phyloP scores from a whole-genome alignment of 2,888 invertebrate species.

The Mycalesis mineus region DNA sequence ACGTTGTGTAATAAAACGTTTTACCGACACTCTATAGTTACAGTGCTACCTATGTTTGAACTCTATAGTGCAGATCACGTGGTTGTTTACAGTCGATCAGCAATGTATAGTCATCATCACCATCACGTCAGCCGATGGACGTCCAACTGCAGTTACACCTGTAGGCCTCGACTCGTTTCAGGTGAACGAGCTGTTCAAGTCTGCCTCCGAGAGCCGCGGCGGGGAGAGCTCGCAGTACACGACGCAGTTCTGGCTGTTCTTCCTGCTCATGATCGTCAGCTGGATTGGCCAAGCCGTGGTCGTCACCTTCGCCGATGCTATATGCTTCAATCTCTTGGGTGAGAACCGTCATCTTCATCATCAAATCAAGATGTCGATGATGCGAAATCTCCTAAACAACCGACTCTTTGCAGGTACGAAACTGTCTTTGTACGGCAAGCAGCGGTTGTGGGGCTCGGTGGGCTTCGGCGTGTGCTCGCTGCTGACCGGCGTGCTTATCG shows the following conservation, averaged over 20 bases:
- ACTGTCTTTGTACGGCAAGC: slow-evolving; percentile 88
- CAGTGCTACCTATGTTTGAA: too few relatives aligned
- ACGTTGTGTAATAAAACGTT: too few relatives aligned
- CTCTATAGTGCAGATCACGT: too few relatives aligned
- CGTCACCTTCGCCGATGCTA: slow-evolving; percentile 92
- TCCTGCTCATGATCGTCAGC: slow-evolving; percentile 84
- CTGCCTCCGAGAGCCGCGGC: slow-evolving; percentile 47
- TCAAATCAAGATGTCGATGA: too few relatives aligned
- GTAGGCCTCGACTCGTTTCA: too few relatives aligned
- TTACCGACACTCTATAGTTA: too few relatives aligned
- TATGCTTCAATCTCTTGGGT: slow-evolving; percentile 91
- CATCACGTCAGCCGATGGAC: too few relatives aligned
- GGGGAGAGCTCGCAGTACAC: slow-evolving; percentile 50
- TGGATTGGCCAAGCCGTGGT: slow-evolving; percentile 92
- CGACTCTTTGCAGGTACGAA: slow-evolving; percentile 76
- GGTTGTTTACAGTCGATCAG: too few relatives aligned
- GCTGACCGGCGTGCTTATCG: slow-evolving; percentile 87
- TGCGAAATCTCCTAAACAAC: too few relatives aligned
- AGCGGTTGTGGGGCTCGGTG: slow-evolving; percentile 91
- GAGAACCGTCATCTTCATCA: slow-evolving; percentile 38
- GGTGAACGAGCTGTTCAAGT: slow-evolving; percentile 69
- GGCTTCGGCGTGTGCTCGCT: slow-evolving; percentile 91
- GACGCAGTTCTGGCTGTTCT: slow-evolving; percentile 87
- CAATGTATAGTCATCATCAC: too few relatives aligned
- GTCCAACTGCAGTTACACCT: too few relatives aligned